Base-by-base conservation (phyloP, 2,113 vertebrate species). In the Hypomesus transpacificus region DNA sequence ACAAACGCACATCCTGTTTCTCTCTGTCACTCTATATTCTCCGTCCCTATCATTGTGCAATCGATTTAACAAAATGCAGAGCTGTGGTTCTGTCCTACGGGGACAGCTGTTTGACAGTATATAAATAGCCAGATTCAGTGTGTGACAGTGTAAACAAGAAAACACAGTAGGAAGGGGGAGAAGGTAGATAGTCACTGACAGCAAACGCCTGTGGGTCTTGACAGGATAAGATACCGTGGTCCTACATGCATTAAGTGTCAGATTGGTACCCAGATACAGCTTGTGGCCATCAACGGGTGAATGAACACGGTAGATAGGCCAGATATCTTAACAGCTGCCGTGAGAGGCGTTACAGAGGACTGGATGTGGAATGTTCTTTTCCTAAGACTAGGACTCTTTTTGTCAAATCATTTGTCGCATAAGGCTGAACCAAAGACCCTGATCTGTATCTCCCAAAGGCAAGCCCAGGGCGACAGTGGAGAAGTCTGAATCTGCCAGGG, bases 111-210 rank as follows among this genome's bases (percentile, higher is more conserved):
- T 85, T 87, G 84, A 88, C 78, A 85, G 31, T 56, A 7, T 16
- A 51, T 31, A 39, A 70, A 57, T 57, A 60, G 8, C 68, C 20
- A 16, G 80, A 83, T 82, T 74, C 78, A 71, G 75, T 88, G 84
- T 58, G 71, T 76, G 72, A 68, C 63, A 81, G 74, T 68, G 70
- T 75, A 82, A 85, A 75, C 78, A 72, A 68, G 81, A 78, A 75
- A 86, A 85, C 83, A 86, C 83, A 85, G 80, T 80, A 51, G 79
- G 59, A 72, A 61, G 64, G 46, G 75, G 75, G 84, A 78, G 66
- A 82, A 85, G 85, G 79, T 77, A 86, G 85, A 89, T 85, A 81
- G 83, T 84, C 80, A 71, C 57, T 86, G 89, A 85, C 86, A 82
- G 82, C 80, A 86, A 86, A 87, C 77, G 70, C 86, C 80, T 68